Conservation (phyloP, 2,797 vertebrate genomes). For the Tarsius wallacei region DNA sequence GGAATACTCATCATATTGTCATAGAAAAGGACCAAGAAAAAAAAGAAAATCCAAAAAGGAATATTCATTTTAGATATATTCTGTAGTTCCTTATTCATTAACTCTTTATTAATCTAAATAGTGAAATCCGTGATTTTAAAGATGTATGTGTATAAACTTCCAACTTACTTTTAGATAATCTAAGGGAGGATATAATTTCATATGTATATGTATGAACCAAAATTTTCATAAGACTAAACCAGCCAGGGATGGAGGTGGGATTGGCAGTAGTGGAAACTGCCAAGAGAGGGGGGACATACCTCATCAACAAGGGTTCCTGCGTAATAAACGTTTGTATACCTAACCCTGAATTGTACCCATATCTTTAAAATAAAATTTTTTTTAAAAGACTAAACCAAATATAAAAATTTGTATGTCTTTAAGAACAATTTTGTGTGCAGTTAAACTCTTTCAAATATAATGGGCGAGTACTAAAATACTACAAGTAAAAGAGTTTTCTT, state of each 20-base stretch:
- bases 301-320: too few relatives aligned
- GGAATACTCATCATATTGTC: slow-evolving; percentile 4
- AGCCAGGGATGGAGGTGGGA: too few relatives aligned
- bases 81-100: slow-evolving; percentile 43
- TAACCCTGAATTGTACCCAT: too few relatives aligned
- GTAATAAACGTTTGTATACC: too few relatives aligned
- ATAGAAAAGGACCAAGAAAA: not conserved
- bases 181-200: slow-evolving; percentile 7
- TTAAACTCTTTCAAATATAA: slow-evolving; percentile 43
- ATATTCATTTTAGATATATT: not conserved
- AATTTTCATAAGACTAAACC: not conserved
- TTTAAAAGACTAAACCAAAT: slow-evolving; percentile 35
- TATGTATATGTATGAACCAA: not conserved
- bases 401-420: slow-evolving; percentile 39
- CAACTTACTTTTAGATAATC: not conserved
- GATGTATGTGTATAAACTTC: not conserved
- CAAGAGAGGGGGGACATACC: too few relatives aligned
- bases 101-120: slow-evolving; percentile 1
- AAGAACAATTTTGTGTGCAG: not conserved
- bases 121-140: slow-evolving; percentile 57
- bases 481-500: slow-evolving; percentile 30
- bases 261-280: too few relatives aligned
- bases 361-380: too few relatives aligned
- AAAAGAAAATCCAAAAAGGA: not conserved
- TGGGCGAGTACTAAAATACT: not conserved